Evolutionary conservation across 2,888 invertebrate genomes (phyloP).

Genomic region (Melinaea marsaeus): DNA sequence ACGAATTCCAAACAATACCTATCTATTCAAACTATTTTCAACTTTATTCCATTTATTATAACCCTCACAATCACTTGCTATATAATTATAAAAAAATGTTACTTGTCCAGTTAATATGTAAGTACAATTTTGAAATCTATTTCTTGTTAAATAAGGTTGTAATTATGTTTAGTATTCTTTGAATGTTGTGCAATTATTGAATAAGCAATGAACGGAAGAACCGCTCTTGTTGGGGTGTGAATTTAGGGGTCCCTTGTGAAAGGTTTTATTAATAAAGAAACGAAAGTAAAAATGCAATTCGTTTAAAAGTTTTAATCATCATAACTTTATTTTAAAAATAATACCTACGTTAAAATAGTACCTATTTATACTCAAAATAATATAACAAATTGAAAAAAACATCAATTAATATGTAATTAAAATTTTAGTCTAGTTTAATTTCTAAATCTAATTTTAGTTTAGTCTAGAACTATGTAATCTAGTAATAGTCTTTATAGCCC

Average conservation of each 20-base stretch:
- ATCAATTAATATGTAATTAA: too few relatives aligned
- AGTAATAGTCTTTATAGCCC: too few relatives aligned
- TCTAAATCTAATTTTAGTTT: too few relatives aligned
- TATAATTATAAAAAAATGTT: background rate
- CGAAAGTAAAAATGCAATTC: too few relatives aligned
- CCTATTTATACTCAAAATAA: too few relatives aligned
- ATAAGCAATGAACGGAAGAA: slow-evolving; percentile 41
- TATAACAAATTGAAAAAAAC: too few relatives aligned
- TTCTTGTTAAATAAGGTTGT: accelerated
- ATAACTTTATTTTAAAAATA: too few relatives aligned
- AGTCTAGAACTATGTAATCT: too few relatives aligned
- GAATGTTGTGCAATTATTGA: slow-evolving; percentile 55
- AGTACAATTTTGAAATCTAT: slow-evolving; percentile 28
- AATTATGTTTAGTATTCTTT: slow-evolving; percentile 23
- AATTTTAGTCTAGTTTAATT: too few relatives aligned
- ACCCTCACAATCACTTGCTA: slow-evolving; percentile 15
- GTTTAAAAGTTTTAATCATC: too few relatives aligned
- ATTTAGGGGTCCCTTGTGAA: slow-evolving; percentile 31
- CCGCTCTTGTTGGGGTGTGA: slow-evolving; percentile 29
- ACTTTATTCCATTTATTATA: slow-evolving; percentile 14
- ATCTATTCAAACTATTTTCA: slow-evolving; percentile 26
- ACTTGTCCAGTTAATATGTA: background rate
- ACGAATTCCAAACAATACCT: slow-evolving; percentile 30
- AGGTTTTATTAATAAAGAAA: slow-evolving; percentile 6
- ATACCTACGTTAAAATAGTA: too few relatives aligned